phyloP scores from a whole-genome alignment of 2,888 invertebrate genomes.

The Yponomeuta evonymella region DNA sequence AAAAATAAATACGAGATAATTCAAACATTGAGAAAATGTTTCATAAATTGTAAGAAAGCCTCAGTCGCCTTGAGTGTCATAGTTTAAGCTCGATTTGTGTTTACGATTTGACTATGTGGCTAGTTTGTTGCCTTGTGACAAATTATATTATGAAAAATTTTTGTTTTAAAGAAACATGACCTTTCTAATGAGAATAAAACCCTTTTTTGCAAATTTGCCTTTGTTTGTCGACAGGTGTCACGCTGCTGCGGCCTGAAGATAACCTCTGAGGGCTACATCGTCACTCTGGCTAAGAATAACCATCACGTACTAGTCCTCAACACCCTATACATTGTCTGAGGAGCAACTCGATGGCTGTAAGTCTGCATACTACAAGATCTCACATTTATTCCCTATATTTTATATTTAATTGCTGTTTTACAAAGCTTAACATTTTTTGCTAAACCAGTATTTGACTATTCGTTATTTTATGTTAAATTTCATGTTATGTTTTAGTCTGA shows the following conservation, averaged over 20 bases:
- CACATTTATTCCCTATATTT: slow-evolving; percentile 76
- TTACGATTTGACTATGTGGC: too few relatives aligned
- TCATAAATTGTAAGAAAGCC: too few relatives aligned
- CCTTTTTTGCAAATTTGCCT: neutral
- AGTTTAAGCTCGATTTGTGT: too few relatives aligned
- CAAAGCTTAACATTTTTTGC: slow-evolving; percentile 73
- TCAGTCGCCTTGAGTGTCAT: too few relatives aligned
- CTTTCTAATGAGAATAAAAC: too few relatives aligned
- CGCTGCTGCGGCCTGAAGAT: slow-evolving; percentile 98
- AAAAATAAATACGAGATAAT: too few relatives aligned
- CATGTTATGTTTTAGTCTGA: slow-evolving; percentile 59
- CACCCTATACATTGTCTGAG: slow-evolving; percentile 94
- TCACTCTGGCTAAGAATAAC: slow-evolving; percentile 98
- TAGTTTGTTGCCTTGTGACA: too few relatives aligned
- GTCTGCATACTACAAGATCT: slow-evolving; percentile 76
- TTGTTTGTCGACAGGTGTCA: slow-evolving; percentile 85
- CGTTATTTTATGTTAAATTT: slow-evolving; percentile 70
- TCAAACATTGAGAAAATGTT: too few relatives aligned
- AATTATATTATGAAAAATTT: too few relatives aligned
- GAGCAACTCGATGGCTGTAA: slow-evolving; percentile 73
- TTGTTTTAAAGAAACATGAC: too few relatives aligned
- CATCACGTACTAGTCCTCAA: slow-evolving; percentile 98
- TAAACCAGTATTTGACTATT: slow-evolving; percentile 75
- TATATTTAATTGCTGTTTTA: slow-evolving; percentile 73
- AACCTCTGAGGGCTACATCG: slow-evolving; percentile 96